phyloP scores from a whole-genome alignment of 2,888 invertebrate genomes.

The Leptopterna dolabrata region DNA sequence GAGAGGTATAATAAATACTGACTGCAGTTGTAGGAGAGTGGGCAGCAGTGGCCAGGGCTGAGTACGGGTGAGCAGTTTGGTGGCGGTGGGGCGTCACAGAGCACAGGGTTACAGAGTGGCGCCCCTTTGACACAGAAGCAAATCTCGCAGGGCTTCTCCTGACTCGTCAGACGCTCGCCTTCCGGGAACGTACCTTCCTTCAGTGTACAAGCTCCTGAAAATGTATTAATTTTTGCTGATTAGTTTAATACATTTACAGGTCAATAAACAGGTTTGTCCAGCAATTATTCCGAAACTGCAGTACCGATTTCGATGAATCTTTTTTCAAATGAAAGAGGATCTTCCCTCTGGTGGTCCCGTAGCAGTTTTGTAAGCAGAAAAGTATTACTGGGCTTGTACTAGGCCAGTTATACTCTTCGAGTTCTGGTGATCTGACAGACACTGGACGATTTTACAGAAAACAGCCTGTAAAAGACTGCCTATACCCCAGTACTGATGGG shows the following conservation, averaged over 20 bases:
- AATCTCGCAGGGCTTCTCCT: constrained; percentile 76
- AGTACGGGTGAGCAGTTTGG: constrained; percentile 82
- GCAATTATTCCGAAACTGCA: too few species aligned
- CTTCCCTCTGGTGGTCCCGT: too few species aligned
- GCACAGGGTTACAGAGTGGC: constrained; percentile 79
- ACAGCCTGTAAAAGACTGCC: too few species aligned
- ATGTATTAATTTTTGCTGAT: background rate
- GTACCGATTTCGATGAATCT: too few species aligned
- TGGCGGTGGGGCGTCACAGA: constrained; percentile 78
- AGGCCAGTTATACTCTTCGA: too few species aligned
- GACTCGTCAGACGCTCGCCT: constrained; percentile 76
- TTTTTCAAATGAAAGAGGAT: too few species aligned
- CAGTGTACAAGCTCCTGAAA: constrained; percentile 74
- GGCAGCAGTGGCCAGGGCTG: constrained; percentile 83
- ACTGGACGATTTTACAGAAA: too few species aligned
- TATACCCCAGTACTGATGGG: too few species aligned
- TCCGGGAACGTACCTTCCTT: constrained; percentile 74
- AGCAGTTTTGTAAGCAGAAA: too few species aligned
- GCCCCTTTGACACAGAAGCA: constrained; percentile 84
- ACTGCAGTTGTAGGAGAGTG: constrained; percentile 85
- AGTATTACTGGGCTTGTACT: too few species aligned
- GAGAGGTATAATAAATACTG: background rate
- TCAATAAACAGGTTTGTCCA: background rate
- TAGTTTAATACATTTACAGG: background rate
- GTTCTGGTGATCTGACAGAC: too few species aligned